Evolutionary conservation across 2,888 invertebrate genomes (phyloP).

Genomic region (Epirrhoe tristata): DNA sequence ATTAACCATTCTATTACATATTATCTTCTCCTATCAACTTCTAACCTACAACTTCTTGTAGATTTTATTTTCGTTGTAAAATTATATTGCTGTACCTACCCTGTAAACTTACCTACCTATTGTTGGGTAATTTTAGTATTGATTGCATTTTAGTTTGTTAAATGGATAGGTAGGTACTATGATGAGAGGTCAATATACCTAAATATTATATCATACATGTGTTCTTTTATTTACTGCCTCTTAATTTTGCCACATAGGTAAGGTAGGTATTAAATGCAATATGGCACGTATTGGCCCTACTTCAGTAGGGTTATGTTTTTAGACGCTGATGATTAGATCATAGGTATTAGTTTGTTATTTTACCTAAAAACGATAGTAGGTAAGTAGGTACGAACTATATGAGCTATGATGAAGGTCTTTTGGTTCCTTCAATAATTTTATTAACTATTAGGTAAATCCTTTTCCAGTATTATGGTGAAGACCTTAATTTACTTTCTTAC

Average conservation of each 20-base stretch:
- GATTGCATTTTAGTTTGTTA: conserved; percentile 1
- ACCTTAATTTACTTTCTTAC: not conserved
- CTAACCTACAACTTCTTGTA: not conserved
- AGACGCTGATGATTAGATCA: too few relatives aligned
- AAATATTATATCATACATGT: not conserved
- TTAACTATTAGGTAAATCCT: not conserved
- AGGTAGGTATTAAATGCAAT: too few relatives aligned
- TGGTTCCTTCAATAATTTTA: too few relatives aligned
- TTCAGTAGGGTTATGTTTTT: too few relatives aligned
- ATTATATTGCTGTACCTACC: not conserved
- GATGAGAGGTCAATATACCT: conserved; percentile 6
- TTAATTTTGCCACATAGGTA: too few relatives aligned
- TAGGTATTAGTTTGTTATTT: too few relatives aligned
- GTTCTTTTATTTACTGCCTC: not conserved
- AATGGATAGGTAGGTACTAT: not conserved
- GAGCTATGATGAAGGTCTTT: too few relatives aligned
- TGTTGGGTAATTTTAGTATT: too few relatives aligned
- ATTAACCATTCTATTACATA: conserved; percentile 64
- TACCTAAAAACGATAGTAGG: too few relatives aligned
- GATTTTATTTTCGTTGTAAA: not conserved
- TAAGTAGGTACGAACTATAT: too few relatives aligned
- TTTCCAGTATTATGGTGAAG: not conserved
- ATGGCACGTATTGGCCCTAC: too few relatives aligned
- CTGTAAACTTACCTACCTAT: too few relatives aligned
- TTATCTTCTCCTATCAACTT: not conserved